Evolutionary conservation across 1,140 invertebrate species (phyloP), one percentile per base, ranked within the genome.

Genomic region (Bactericera cockerelli): DNA sequence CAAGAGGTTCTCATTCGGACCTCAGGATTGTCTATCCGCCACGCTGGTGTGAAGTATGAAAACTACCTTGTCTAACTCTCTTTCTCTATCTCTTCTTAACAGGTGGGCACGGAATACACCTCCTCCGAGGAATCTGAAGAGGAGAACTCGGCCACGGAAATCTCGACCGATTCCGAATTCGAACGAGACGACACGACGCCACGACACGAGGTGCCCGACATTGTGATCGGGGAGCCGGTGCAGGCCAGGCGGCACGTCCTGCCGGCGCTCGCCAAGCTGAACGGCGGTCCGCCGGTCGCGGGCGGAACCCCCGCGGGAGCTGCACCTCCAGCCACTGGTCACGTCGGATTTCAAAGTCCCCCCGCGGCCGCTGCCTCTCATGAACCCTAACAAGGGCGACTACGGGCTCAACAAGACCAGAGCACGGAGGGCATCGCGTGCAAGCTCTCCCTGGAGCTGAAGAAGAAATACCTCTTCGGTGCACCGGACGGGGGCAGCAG

Each of bases 111-210:
- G 14, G 83, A 80, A 57, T 78, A 80, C 55, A 65, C 66, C 39
- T 63, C 62, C 25, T 64, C 63, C 13, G 79, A 80, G 63, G 67
- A 69, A 61, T 66, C 68, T 8, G 79, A 81, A 65, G 80, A 82
- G 62, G 80, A 83, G 59, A 87, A 88, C 65, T 89, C 87, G 11
- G 88, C 87, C 1, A 92, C 88, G 1, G 89, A 91, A 75, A 89
- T 93, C 61, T 89, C 87, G 53, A 93, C 89, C 0, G 89, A 93
- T 69, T 91, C 88, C 2, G 89, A 93, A 70, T 92, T 92, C 66
- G 88, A 87, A 57, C 82, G 87, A 62, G 87, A 89, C 64, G 82
- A 82, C 33, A 77, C 77, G 4, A 82, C 77, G n/a, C 82, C 84
- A 8, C 75, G 75, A 58, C 76, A 79, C 21, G 80, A 83, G 65